phyloP scores from a whole-genome alignment of 2,888 invertebrate species.

The Dicycla oo region DNA sequence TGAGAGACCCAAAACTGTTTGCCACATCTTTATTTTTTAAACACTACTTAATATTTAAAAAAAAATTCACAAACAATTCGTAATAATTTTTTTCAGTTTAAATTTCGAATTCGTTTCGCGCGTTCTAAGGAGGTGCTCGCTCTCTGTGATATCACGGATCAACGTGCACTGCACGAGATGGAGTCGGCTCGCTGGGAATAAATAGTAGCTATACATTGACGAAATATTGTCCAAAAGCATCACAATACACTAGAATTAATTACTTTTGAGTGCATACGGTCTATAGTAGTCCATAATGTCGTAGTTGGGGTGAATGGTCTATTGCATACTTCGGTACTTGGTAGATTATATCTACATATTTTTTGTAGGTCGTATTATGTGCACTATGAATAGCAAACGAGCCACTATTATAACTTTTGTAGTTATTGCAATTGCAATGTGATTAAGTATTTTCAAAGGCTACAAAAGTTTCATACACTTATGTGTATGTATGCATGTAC shows the following conservation, averaged over 20 bases:
- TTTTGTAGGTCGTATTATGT: conserved; percentile 7
- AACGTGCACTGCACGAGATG: conserved; percentile 74
- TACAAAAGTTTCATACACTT: conserved; percentile 14
- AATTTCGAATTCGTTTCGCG: conserved; percentile 48
- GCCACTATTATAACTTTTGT: conserved; percentile 26
- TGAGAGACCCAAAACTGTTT: conserved; percentile 53
- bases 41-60: background rate
- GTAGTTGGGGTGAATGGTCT: conserved; percentile 20
- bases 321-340: background rate
- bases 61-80: conserved; percentile 7
- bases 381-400: conserved; percentile 20
- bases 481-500: background rate
- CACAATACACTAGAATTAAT: conserved; percentile 52
- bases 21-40: conserved; percentile 66
- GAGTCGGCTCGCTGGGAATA: conserved; percentile 71
- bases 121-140: conserved; percentile 29
- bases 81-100: conserved; percentile 15
- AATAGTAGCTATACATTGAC: conserved; percentile 67
- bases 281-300: conserved; percentile 6
- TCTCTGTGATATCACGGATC: conserved; percentile 66
- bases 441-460: conserved; percentile 20
- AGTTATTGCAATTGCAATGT: conserved; percentile 18
- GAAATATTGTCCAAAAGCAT: conserved; percentile 58
- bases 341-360: background rate
- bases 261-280: conserved; percentile 35